These are phyloP conservation scores for Galeopsomyia nigrocyanea DNA, from an alignment of 2,888 invertebrate genomes.

Conservation along the genomic window DNA sequence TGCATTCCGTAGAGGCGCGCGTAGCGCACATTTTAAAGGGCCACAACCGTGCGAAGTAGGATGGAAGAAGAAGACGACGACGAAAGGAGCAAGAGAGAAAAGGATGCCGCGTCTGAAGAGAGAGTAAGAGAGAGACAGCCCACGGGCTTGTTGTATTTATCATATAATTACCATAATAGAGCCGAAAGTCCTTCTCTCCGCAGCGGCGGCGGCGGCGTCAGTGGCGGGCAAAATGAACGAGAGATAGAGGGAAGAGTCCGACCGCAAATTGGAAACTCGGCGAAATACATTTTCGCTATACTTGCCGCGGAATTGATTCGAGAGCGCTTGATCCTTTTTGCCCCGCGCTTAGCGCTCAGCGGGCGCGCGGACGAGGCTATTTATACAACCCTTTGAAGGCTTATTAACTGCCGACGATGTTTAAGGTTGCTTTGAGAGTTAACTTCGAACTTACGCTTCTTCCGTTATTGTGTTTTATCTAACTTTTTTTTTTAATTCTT, in stretches of 20 bases:
- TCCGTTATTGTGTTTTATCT: no score
- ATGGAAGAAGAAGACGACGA: no score
- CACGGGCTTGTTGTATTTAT: slow-evolving; percentile 68
- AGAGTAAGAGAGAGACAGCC: slow-evolving; percentile 6
- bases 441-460: no score
- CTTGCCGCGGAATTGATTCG: no score
- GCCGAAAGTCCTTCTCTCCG: slow-evolving; percentile 54
- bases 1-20: slow-evolving; percentile 64
- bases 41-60: no score
- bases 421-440: no score
- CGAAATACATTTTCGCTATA: slow-evolving; percentile 61
- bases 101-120: slow-evolving; percentile 9
- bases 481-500: no score
- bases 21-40: slow-evolving; percentile 64
- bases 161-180: slow-evolving; percentile 70
- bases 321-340: no score
- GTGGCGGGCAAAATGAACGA: no score
- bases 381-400: neutral
- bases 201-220: no score
- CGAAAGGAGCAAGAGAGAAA: slow-evolving; percentile 14
- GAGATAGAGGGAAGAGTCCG: slow-evolving; percentile 38
- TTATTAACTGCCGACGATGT: no score
- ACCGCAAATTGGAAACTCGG: slow-evolving; percentile 67
- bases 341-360: slow-evolving; percentile 26
- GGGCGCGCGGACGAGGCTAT: neutral